These are phyloP conservation scores for Pyrocoelia pectoralis DNA, from an alignment of 2,888 invertebrate species.

Conservation along the genomic window DNA sequence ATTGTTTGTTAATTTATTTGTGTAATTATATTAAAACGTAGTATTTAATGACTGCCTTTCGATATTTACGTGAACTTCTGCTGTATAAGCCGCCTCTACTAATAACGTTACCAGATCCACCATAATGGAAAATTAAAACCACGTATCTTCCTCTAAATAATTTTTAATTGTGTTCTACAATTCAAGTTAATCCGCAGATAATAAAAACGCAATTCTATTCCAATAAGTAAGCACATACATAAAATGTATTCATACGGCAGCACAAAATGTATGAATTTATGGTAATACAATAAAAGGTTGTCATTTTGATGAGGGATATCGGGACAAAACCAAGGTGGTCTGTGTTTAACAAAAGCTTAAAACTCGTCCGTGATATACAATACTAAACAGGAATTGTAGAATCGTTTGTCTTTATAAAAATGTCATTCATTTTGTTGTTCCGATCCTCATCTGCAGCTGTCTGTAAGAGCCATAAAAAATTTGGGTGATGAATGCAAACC, in stretches of 20 bases:
- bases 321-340: slow-evolving; percentile 1
- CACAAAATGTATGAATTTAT: background rate
- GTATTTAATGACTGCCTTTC: too few relatives aligned
- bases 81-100: too few relatives aligned
- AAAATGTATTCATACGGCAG: background rate
- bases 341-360: background rate
- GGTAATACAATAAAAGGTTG: background rate
- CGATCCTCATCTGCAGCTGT: background rate
- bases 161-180: too few relatives aligned
- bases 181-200: too few relatives aligned
- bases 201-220: too few relatives aligned
- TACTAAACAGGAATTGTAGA: slow-evolving; percentile 1
- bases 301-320: slow-evolving; percentile 1
- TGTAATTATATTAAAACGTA: too few relatives aligned
- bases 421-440: background rate
- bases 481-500: background rate
- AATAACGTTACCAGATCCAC: too few relatives aligned
- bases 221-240: background rate
- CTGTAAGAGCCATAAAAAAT: background rate
- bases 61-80: too few relatives aligned
- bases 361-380: slow-evolving; percentile 1
- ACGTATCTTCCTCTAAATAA: too few relatives aligned
- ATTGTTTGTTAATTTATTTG: too few relatives aligned
- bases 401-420: slow-evolving; percentile 1
- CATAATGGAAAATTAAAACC: too few relatives aligned